These are phyloP conservation scores for Toxotes chatareus DNA, from an alignment of 2,113 vertebrate species.

Conservation along the genomic window DNA sequence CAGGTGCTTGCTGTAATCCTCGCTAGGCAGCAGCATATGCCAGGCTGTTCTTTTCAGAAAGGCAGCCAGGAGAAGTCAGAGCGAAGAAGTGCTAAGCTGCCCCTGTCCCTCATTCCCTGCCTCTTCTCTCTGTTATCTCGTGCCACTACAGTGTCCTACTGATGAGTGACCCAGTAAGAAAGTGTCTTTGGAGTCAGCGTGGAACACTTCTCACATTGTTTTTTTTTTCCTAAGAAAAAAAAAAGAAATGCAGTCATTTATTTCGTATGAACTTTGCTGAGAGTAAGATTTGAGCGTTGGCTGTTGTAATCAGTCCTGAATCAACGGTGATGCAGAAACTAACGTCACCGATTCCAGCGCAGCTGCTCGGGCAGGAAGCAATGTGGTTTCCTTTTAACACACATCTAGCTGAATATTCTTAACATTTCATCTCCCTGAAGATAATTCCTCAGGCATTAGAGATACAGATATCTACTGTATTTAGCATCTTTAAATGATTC, in stretches of 20 bases:
- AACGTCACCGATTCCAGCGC: neutral
- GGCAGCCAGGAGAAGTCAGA: slow-evolving; percentile 65
- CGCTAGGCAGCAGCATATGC: slow-evolving; percentile 73
- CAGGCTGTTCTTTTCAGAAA: slow-evolving; percentile 66
- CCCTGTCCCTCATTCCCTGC: slow-evolving; percentile 32
- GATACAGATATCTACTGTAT: slow-evolving; percentile 27
- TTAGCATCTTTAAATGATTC: slow-evolving; percentile 38
- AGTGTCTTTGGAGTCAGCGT: neutral
- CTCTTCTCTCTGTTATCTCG: slow-evolving; percentile 44
- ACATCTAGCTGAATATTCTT: slow-evolving; percentile 23
- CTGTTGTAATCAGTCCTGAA: slow-evolving; percentile 9
- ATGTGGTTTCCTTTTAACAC: neutral
- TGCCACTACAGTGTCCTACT: slow-evolving; percentile 45
- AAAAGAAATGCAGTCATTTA: neutral
- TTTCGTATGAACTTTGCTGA: neutral
- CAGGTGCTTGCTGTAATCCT: slow-evolving; percentile 79
- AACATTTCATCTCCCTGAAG: slow-evolving; percentile 19
- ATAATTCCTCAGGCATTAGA: slow-evolving; percentile 22
- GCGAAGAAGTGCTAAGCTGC: slow-evolving; percentile 62
- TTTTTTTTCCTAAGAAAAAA: neutral
- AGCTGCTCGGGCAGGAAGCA: neutral
- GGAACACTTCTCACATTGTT: neutral
- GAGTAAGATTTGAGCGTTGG: neutral
- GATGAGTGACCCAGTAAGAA: slow-evolving; percentile 63
- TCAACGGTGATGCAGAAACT: neutral